Evolutionary conservation across 2,888 invertebrate genomes (phyloP).

Genomic region (Adelognathus sp.): DNA sequence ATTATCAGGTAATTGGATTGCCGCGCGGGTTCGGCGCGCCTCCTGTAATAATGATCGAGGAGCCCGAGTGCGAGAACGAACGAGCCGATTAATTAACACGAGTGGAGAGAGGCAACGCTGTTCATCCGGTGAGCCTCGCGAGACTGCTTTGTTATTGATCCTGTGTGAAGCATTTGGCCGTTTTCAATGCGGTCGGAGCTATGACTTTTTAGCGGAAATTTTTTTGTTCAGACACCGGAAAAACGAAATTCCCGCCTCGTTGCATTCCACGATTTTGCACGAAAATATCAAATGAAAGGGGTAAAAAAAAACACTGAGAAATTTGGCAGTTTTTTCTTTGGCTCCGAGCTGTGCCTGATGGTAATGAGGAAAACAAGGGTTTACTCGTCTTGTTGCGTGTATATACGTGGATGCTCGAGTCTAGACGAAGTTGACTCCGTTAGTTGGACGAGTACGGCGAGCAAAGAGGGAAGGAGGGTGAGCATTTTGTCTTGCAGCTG

Average conservation of each 20-base stretch:
- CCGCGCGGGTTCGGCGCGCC: not conserved
- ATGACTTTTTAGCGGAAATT: not conserved
- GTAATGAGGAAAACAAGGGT: not conserved
- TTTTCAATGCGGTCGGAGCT: not conserved
- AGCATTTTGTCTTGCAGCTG: constrained; percentile 20
- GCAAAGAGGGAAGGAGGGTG: constrained; percentile 12
- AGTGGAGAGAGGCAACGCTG: constrained; percentile 10
- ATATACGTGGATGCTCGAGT: constrained; percentile 33
- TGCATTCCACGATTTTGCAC: not conserved
- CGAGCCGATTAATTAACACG: constrained; percentile 32
- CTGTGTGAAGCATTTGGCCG: no score
- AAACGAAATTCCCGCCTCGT: not conserved
- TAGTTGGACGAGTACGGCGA: constrained; percentile 28
- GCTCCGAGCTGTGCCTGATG: not conserved
- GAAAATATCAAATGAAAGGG: not conserved
- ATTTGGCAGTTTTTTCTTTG: not conserved
- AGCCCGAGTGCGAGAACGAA: constrained; percentile 10
- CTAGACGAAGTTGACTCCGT: constrained; percentile 42
- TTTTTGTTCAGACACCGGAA: not conserved
- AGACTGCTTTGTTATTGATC: constrained; percentile 33
- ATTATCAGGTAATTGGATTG: constrained; percentile 46
- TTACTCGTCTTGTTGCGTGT: constrained; percentile 5
- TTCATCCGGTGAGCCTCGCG: not conserved
- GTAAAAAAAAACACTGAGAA: not conserved
- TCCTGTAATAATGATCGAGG: constrained; percentile 37